Base-by-base conservation (phyloP, 2,113 vertebrate genomes). In the Pelecanoides urinatrix region DNA sequence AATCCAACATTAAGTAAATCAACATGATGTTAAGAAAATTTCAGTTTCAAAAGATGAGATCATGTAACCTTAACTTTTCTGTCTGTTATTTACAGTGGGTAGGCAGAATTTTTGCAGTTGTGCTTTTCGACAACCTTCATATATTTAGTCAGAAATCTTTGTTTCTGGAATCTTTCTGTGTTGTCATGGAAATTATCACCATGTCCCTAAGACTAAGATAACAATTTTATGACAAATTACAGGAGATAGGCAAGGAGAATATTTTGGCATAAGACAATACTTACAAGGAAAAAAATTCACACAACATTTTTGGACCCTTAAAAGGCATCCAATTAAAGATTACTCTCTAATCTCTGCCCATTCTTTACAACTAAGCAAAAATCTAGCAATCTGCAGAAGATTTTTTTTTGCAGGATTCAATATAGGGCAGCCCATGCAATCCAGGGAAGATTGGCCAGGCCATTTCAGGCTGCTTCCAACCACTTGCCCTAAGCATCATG, bases 101-200 rank as follows among this genome's bases (percentile, higher is more conserved):
- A 66, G 92, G 86, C 79, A 92, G 81, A 94, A 88, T 53, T 79
- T 70, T 90, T 47, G 7, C 93, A 86, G 79, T 90, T 92, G 93
- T 92, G 68, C 88, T 91, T 96, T 94, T 95, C 7, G 15, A 88
- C 86, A 95, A 0, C 68, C 73, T 86, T 76, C 91, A 78, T 52
- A 26, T 44, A 90, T 77, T 86, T 80, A 93, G 94, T 88, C 88
- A 97, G 78, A 96, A 94, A 93, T 94, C 84, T 94, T 84, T 93
- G 92, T 90, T 94, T 84, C 91, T 86, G 92, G 74, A 90, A 94
- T 91, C 80, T 79, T 82, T 90, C 68, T 61, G 25, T 61, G 96
- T 97, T 96, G 96, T 95, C 95, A 97, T 97, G 97, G 96, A 92
- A 97, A 97, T 97, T 88, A 96, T 97, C 95, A 95, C 89, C 81